Evolutionary conservation across 23 tunicate species (phyloP), one percentile per base, ranked within the genome.

Genomic region (Botrylloides violaceus): DNA sequence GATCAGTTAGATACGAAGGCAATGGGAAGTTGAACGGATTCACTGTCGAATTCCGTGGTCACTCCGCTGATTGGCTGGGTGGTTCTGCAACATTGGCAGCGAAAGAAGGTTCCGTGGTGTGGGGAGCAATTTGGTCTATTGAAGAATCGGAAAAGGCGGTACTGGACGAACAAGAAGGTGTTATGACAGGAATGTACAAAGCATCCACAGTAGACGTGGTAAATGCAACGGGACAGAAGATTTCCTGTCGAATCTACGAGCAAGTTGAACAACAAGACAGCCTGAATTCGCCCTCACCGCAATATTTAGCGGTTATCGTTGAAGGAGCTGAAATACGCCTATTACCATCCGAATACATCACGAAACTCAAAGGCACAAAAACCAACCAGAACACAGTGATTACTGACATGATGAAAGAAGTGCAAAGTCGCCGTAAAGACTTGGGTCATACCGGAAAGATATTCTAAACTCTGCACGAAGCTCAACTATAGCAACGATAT

Each of bases 21-120:
- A 25, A 25, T 3, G 70, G 35, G 70, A 4, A 34, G 33, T 34
- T 63, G 26, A 4, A 12, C 29, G 36, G 9, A 4, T 28, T 12
- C 35, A 12, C 70, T 3, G 3, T 63, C 23, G 35, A 28, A 19
- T 63, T 63, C 29, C 35, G 70, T 4, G 70, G 33, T 7, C 29
- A 31, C 33, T 63, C 35, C n/a, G 23, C 70, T 3, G 70, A 25
- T 12, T 63, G 70, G 70, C 29, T 31, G 18, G 70, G 70, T 26
- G 70, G 70, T 63, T 63, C 70, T 63, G 70, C 70, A 22, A 63
- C 70, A 63, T 25, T 63, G 35, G n/a, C 34, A 63, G n/a, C 7
- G 36, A 33, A 63, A 9, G n/a, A 7, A 12, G 70, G 70, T 3
- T 12, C 70, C 3, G 70, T 27, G 35, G 36, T 63, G 19, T 63